A percentile compares a stretch with the other conserved stretches of the same genome.
phyloP scores from a whole-genome alignment of 2,888 invertebrate genomes.

The Agonopterix arenella region DNA sequence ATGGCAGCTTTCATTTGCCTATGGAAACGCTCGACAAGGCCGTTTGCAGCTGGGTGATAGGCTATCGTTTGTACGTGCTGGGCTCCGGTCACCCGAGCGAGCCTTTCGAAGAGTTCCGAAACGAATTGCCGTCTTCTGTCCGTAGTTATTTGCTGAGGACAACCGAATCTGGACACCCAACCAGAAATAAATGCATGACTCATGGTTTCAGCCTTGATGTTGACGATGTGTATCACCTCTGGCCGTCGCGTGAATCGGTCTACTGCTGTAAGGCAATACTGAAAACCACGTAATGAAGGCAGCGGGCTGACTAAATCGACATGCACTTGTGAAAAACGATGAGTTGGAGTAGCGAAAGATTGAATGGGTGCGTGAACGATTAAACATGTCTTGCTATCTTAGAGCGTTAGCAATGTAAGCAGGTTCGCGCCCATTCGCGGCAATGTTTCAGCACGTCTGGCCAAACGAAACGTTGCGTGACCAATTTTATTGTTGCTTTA shows the following conservation, averaged over 20 bases:
- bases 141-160: constrained; percentile 11
- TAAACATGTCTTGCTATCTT: too few species aligned
- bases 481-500: too few species aligned
- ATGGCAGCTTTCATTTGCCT: constrained; percentile 16
- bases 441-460: too few species aligned
- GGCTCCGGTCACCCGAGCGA: constrained; percentile 1
- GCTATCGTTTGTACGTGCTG: constrained; percentile 7
- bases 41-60: constrained; percentile 12
- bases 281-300: constrained; percentile 9
- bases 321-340: constrained; percentile 24
- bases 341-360: constrained; percentile 7
- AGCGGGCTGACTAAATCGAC: constrained; percentile 41
- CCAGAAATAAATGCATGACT: constrained; percentile 10
- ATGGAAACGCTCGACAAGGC: constrained; percentile 14
- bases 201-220: constrained; percentile 15
- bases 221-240: constrained; percentile 15
- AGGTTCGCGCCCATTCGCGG: too few species aligned
- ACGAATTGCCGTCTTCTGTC: constrained; percentile 20
- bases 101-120: constrained; percentile 10
- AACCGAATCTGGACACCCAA: constrained; percentile 19
- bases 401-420: too few species aligned
- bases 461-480: too few species aligned
- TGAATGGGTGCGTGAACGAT: too few species aligned
- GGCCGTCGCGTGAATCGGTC: constrained; percentile 24
- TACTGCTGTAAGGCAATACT: constrained; percentile 22